Evolutionary conservation across 2,113 vertebrate genomes (phyloP).

Genomic region (Callorhinus ursinus): DNA sequence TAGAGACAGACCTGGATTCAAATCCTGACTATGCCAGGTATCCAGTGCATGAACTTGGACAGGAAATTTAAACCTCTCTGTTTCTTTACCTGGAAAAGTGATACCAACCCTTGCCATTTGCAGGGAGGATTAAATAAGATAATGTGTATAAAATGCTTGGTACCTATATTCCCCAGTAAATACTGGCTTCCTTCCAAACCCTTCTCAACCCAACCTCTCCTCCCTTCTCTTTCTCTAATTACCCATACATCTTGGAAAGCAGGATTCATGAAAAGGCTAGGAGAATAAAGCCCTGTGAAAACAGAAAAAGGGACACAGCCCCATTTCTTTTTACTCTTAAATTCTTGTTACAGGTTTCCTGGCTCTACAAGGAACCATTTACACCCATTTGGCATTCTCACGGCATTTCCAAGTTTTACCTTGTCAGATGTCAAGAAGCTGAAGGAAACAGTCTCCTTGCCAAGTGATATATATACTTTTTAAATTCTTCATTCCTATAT

Average conservation of each 20-base stretch:
- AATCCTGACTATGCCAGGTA: neutral
- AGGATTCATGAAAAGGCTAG: conserved; percentile 14
- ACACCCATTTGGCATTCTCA: conserved; percentile 45
- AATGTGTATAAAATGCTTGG: neutral
- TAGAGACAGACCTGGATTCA: neutral
- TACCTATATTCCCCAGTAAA: conserved; percentile 54
- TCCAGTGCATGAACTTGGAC: neutral
- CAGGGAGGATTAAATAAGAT: conserved; percentile 38
- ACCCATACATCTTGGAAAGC: conserved; percentile 7
- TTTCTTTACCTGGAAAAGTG: conserved; percentile 61
- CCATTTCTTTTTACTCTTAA: conserved; percentile 52
- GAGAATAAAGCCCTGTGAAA: conserved; percentile 55
- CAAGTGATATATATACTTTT: neutral
- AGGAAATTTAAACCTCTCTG: conserved; percentile 28
- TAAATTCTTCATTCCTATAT: neutral
- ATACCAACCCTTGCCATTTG: neutral
- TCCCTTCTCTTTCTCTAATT: neutral
- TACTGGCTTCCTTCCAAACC: neutral
- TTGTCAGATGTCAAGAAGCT: conserved; percentile 38
- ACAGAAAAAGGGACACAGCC: conserved; percentile 53
- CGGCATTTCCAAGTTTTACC: conserved; percentile 3
- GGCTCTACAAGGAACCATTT: conserved; percentile 55
- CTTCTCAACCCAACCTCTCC: conserved; percentile 11
- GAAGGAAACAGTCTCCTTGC: conserved; percentile 2
- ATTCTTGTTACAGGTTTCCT: conserved; percentile 46